Evolutionary conservation across 2,113 vertebrate species (phyloP).

Genomic region (Macquaria ambigua): DNA sequence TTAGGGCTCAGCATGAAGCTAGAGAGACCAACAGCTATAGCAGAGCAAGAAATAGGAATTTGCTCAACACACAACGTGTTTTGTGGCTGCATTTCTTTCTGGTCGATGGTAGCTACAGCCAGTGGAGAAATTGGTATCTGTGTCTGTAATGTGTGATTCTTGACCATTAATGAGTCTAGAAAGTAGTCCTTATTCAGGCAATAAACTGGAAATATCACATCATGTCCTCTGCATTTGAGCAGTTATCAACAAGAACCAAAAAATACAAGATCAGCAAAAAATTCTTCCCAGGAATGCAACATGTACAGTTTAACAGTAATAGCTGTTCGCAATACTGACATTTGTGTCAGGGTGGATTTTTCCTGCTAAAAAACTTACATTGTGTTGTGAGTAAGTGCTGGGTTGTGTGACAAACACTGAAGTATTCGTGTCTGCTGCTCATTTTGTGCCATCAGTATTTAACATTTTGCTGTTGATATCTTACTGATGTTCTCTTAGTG

Average conservation of each 20-base stretch:
- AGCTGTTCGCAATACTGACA: background rate
- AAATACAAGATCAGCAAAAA: background rate
- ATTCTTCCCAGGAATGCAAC: background rate
- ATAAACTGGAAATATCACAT: background rate
- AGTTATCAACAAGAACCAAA: background rate
- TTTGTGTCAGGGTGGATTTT: constrained; percentile 43
- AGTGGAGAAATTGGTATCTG: background rate
- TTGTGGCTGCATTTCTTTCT: too few species aligned
- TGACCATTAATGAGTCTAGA: background rate
- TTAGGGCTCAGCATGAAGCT: too few species aligned
- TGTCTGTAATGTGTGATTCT: background rate
- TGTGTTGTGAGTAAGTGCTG: constrained; percentile 19
- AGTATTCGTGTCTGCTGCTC: background rate
- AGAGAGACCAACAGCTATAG: too few species aligned
- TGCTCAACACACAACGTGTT: too few species aligned
- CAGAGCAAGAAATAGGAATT: too few species aligned
- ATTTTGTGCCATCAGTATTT: background rate
- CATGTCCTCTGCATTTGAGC: background rate
- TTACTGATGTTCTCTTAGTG: background rate
- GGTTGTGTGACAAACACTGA: background rate
- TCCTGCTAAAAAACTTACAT: constrained; percentile 31
- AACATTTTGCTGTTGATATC: background rate
- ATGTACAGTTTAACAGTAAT: background rate
- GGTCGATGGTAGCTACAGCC: background rate
- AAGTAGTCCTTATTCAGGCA: background rate